Conservation (phyloP, 2,113 vertebrate genomes). For the Terrapene triunguis region DNA sequence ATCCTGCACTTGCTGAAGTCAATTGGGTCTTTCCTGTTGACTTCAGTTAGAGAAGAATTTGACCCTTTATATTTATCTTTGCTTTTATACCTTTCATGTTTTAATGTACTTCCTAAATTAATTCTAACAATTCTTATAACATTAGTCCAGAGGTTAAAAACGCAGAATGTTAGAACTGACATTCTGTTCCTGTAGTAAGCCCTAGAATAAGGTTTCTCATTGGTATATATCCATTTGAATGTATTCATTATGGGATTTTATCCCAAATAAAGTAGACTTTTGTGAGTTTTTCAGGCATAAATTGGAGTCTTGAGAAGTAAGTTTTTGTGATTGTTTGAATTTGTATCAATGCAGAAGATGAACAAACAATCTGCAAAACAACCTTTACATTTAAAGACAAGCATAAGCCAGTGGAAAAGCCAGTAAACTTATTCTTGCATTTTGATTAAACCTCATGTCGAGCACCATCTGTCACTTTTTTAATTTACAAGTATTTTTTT, state of each 20-base stretch:
- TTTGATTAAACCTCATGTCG: neutral
- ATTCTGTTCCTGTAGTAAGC: neutral
- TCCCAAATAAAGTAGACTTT: neutral
- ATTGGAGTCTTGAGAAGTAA: neutral
- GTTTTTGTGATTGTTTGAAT: neutral
- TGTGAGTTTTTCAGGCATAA: neutral
- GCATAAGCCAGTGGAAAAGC: neutral
- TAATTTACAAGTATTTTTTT: neutral
- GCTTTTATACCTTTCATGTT: neutral
- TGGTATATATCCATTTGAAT: neutral
- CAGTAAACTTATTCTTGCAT: neutral
- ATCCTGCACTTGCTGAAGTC: neutral
- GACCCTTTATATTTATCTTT: neutral
- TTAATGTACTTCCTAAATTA: neutral
- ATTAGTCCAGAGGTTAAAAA: neutral
- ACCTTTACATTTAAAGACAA: neutral
- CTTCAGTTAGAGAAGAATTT: neutral
- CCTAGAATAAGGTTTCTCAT: neutral
- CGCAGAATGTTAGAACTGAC: rapidly evolving
- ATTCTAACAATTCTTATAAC: neutral
- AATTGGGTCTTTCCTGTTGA: neutral
- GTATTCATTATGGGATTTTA: neutral
- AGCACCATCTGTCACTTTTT: neutral
- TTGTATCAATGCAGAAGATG: neutral
- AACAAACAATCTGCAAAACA: neutral